Evolutionary conservation across 2,888 invertebrate species (phyloP).

Genomic region (Drosophila planitibia): DNA sequence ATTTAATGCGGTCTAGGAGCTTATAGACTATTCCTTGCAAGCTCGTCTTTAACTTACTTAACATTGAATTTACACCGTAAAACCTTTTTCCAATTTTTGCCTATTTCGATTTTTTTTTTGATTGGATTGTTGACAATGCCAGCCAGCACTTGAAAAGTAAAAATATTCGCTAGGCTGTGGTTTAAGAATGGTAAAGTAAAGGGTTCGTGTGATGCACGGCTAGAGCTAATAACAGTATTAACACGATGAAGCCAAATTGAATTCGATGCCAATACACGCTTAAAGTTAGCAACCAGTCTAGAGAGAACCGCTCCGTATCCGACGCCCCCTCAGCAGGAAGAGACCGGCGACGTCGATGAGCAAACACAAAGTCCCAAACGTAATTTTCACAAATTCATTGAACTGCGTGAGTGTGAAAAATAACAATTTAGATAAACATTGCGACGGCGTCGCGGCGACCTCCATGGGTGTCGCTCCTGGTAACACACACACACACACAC

Average conservation of each 20-base stretch:
- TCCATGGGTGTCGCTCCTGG: conserved; percentile 67
- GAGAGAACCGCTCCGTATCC: conserved; percentile 1
- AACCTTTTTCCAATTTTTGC: not conserved
- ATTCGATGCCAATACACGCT: conserved; percentile 78
- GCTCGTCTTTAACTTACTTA: not conserved
- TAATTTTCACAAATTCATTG: conserved; percentile 85
- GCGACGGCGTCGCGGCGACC: conserved; percentile 76
- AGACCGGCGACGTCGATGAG: conserved; percentile 48
- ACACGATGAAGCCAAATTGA: conserved; percentile 80
- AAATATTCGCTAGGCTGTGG: conserved; percentile 22
- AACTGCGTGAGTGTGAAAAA: conserved; percentile 86
- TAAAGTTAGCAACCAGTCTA: conserved; percentile 62
- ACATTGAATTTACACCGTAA: not conserved
- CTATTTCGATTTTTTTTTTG: conserved; percentile 5
- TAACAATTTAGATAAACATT: conserved; percentile 86
- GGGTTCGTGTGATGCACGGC: conserved; percentile 54
- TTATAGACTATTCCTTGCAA: not conserved
- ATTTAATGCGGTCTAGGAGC: not conserved
- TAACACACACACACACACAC: conserved; percentile 22
- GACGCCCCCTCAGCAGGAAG: conserved; percentile 7
- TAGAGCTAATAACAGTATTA: conserved; percentile 80
- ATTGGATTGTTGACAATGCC: conserved; percentile 6
- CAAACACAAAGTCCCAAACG: conserved; percentile 84
- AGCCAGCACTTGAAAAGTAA: conserved; percentile 33
- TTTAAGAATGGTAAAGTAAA: conserved; percentile 41